Base-by-base conservation (phyloP, 2,797 vertebrate genomes). In the Megalops cyprinoides region DNA sequence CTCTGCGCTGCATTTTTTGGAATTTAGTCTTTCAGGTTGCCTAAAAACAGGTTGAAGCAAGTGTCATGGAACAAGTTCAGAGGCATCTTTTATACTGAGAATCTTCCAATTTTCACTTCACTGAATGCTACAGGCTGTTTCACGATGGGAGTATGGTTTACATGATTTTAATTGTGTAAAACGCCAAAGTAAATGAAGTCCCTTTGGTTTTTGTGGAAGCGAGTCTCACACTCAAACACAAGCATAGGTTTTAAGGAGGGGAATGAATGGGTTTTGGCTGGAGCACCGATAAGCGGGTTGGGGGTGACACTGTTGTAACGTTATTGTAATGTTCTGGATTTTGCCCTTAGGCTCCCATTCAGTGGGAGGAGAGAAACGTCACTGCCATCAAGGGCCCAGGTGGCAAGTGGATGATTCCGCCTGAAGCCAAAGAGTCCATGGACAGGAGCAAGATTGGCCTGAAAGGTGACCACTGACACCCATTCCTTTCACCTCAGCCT, bases 381-480 rank as follows among this genome's bases (percentile, higher is more conserved):
- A 94, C 97, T 0, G 97, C 98, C 79, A 97, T 99, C 78, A 93
- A 97, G 90, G 97, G 97, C 67, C 97, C 97, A 0, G 96, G 97
- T 87, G 97, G 97, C 53, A 98, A 93, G 84, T 99, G 98, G 98
- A 97, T 96, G 95, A 99, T 99, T 85, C 97, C 97, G 31, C 95
- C 94, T 71, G 97, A 99, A 87, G 95, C 96, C 84, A 99, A 98
- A 94, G 97, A 98, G 90, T 99, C 98, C 9, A 98, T 99, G 97
- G 96, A 98, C 91, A 96, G 94, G 90, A 97, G 95, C 91, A 98
- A 98, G 94, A 98, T 98, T 87, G 98, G 97, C 76, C 89, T 99
- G 62, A 99, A 99, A 96, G 98, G 97, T 99, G 93, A 75, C 46
- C 46, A 1, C 74, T 25, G 39, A 60, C 69, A 39, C 8, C 56